phyloP scores from a whole-genome alignment of 2,888 invertebrate species.

The Falcaria lacertinaria region DNA sequence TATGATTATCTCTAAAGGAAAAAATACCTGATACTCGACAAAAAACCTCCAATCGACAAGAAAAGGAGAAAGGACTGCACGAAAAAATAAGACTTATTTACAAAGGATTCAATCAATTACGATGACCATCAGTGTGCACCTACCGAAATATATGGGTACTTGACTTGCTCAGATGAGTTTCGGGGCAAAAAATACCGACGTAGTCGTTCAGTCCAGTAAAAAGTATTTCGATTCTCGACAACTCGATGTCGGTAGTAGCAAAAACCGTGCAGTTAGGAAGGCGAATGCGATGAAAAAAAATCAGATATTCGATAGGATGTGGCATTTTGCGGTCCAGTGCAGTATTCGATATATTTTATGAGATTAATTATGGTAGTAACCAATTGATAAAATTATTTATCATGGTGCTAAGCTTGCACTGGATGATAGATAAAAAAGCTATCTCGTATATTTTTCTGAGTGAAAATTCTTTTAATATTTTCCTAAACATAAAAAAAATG shows the following conservation, averaged over 20 bases:
- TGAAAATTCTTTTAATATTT: too few species aligned
- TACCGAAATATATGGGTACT: slow-evolving; percentile 67
- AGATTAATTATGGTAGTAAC: too few species aligned
- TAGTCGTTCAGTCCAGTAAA: slow-evolving; percentile 53
- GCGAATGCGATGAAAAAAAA: slow-evolving; percentile 54
- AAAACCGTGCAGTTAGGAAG: slow-evolving; percentile 54
- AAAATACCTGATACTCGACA: slow-evolving; percentile 25
- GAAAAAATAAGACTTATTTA: slow-evolving; percentile 58
- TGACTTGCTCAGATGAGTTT: slow-evolving; percentile 62
- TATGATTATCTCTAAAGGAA: slow-evolving; percentile 8
- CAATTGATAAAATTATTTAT: too few species aligned
- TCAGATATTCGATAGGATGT: slow-evolving; percentile 52
- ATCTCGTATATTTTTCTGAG: too few species aligned
- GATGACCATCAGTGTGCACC: slow-evolving; percentile 45
- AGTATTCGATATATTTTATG: slow-evolving; percentile 16
- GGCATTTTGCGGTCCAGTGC: slow-evolving; percentile 48
- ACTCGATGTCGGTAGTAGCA: slow-evolving; percentile 52
- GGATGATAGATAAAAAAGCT: too few species aligned
- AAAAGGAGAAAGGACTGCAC: slow-evolving; percentile 6
- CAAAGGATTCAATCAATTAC: slow-evolving; percentile 72
- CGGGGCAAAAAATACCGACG: slow-evolving; percentile 59
- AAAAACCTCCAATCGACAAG: slow-evolving; percentile 20
- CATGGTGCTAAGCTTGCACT: too few species aligned
- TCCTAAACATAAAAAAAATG: too few species aligned
- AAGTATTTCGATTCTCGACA: slow-evolving; percentile 57